Evolutionary conservation across 1,140 invertebrate genomes (phyloP).

Genomic region (Drosophila ficusphila): DNA sequence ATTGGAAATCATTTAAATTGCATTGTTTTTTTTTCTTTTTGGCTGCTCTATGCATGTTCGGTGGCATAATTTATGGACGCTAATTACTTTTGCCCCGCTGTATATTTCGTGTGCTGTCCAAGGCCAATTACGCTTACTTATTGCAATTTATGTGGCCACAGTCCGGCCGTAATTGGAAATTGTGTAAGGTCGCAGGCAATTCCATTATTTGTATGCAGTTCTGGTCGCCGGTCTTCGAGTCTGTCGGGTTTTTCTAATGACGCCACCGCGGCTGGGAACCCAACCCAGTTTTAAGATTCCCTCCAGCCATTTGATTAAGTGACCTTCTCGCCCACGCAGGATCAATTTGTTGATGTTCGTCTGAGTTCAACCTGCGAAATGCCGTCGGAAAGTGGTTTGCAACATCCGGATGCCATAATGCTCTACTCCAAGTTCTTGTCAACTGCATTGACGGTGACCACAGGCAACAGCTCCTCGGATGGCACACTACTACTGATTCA

Average conservation of each 20-base stretch:
- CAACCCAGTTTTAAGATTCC: slow-evolving; percentile 43
- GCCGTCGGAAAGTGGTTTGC: slow-evolving; percentile 1
- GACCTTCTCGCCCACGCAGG: slow-evolving; percentile 11
- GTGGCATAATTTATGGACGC: slow-evolving; percentile 44
- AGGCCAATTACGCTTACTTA: slow-evolving; percentile 52
- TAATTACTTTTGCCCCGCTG: slow-evolving; percentile 44
- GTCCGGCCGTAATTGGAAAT: slow-evolving; percentile 50
- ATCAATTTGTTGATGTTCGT: slow-evolving; percentile 43
- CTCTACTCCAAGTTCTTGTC: slow-evolving; percentile 24
- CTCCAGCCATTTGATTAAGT: slow-evolving; percentile 38
- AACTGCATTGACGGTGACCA: slow-evolving; percentile 11
- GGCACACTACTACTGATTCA: slow-evolving; percentile 16
- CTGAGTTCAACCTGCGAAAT: slow-evolving; percentile 15
- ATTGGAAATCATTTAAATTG: slow-evolving; percentile 45
- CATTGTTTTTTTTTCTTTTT: slow-evolving; percentile 12
- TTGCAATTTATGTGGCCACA: slow-evolving; percentile 51
- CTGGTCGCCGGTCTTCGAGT: slow-evolving; percentile 12
- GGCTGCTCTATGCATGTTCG: slow-evolving; percentile 30
- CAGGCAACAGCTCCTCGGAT: slow-evolving; percentile 1
- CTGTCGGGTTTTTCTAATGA: slow-evolving; percentile 32
- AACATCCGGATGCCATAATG: slow-evolving; percentile 1
- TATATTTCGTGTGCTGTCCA: slow-evolving; percentile 43
- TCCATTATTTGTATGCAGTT: slow-evolving; percentile 48
- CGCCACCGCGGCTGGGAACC: slow-evolving; percentile 19
- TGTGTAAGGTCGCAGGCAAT: slow-evolving; percentile 47